These are phyloP conservation scores for Lagorchestes hirsutus DNA, from an alignment of 2,797 vertebrate genomes.

Conservation along the genomic window DNA sequence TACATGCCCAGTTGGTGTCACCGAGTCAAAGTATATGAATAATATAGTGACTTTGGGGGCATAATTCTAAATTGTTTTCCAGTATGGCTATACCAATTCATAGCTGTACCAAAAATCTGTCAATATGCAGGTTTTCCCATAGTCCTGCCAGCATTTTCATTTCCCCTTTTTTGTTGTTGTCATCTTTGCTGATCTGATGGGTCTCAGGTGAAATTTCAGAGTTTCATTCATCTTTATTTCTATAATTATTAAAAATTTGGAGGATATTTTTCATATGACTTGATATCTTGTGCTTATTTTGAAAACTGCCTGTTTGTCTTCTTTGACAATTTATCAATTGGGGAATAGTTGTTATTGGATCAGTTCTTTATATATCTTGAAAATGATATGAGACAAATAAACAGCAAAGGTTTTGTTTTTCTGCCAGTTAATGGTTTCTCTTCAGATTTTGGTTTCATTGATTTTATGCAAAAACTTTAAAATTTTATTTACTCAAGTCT, in stretches of 20 bases:
- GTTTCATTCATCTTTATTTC: neutral
- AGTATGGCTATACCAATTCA: neutral
- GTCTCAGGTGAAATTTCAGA: neutral
- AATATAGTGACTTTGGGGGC: neutral
- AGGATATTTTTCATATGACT: neutral
- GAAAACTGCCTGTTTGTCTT: neutral
- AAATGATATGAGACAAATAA: neutral
- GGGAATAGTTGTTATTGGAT: neutral
- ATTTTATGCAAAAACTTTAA: neutral
- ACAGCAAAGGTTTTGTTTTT: neutral
- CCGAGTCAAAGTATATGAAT: neutral
- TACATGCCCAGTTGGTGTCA: neutral
- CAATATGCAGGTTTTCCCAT: neutral
- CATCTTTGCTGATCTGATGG: neutral
- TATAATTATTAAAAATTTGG: neutral
- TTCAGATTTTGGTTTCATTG: neutral
- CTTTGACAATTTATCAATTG: neutral
- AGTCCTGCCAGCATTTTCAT: neutral
- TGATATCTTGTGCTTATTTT: neutral
- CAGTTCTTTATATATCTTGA: neutral
- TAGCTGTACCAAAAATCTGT: neutral
- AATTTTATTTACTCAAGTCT: neutral
- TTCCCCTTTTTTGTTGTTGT: neutral
- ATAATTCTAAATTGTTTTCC: neutral
- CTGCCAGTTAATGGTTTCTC: neutral